Base-by-base conservation (phyloP, 2,888 invertebrate species). In the Hydrotaea cyrtoneurina region DNA sequence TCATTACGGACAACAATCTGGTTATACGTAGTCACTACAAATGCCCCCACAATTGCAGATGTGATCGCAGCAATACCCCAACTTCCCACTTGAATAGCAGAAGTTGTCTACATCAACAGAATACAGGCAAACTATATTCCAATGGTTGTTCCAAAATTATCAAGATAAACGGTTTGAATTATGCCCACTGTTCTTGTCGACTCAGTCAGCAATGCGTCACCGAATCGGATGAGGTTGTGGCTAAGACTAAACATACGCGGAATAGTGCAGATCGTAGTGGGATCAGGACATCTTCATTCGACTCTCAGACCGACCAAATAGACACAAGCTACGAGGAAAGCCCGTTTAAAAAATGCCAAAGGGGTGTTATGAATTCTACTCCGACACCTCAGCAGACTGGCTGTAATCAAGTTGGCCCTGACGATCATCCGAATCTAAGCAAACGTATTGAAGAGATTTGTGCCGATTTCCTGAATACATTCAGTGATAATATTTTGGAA, bases 401-500 rank as follows among this genome's bases (percentile, higher is more conserved):
- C 19, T 17, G n/a, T 21, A 46, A 50, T 3, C 39, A 19, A 36
- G 17, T 13, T n/a, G n/a, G n/a, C 8, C 8, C 11, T 59, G 62
- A 36, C 17, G 17, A 17, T 64, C 21, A 59, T 17, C 15, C 36
- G 13, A 31, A 46, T 10, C 15, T 4, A 10, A 39, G 50, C 11
- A 80, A 82, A 11, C 39, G 59, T 0, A 66, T 79, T 2, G 82
- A 89, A 64, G 89, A 91, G 0, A 87, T 90, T n/a, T 89, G 89
- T 53, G 87, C 87, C 7, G 90, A 90, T 66, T 91, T 92, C 64
- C 88, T 91, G 2, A 89, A 87, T 76, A 87, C 89, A 10, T 86
- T 92, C 4, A 88, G 89, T 31, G 91, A 90, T 11, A 89, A 89
- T 57, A 89, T 92, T 15, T 74, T 90, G 75, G 89, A 91, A 31